Conservation (phyloP, 2,888 invertebrate genomes). For the Phyllotreta cruciferae region DNA sequence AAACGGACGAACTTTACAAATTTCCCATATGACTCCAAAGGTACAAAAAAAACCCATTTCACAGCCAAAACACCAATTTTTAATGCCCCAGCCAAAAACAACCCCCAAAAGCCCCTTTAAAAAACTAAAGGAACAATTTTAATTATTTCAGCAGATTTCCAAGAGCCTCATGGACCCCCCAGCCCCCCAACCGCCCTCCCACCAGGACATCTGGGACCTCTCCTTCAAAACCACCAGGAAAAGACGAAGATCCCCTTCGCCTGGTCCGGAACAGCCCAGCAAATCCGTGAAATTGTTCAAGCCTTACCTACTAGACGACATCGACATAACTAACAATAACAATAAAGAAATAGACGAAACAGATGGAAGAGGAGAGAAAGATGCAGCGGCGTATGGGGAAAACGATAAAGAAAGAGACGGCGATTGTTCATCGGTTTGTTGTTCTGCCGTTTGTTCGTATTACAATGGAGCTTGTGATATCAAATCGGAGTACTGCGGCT, state of each 20-base stretch:
- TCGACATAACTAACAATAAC: conserved; percentile 59
- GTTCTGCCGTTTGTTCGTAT: conserved; percentile 48
- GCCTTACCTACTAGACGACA: conserved; percentile 66
- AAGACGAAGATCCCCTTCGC: conserved; percentile 47
- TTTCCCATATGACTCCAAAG: too few species aligned
- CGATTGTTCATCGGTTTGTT: conserved; percentile 49
- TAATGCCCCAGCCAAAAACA: too few species aligned
- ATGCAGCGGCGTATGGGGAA: conserved; percentile 37
- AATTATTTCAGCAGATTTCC: conserved; percentile 16
- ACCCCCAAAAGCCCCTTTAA: too few species aligned
- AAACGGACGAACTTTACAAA: too few species aligned
- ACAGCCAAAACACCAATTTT: too few species aligned
- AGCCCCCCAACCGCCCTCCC: conserved; percentile 41
- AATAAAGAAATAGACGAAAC: conserved; percentile 59
- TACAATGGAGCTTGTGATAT: conserved; percentile 49
- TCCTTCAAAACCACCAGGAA: conserved; percentile 49
- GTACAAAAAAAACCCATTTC: too few species aligned
- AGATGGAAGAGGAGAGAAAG: conserved; percentile 30
- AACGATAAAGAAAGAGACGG: too few species aligned
- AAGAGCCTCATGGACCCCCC: conserved; percentile 25
- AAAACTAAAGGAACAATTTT: too few species aligned
- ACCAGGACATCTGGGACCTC: conserved; percentile 58
- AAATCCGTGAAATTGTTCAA: conserved; percentile 80
- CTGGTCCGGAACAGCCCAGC: conserved; percentile 42
- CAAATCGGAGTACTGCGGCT: conserved; percentile 47